A percentile compares a stretch with the other conserved stretches of the same genome.
Evolutionary conservation across 2,113 vertebrate genomes (phyloP).

Genomic region (Probosciger aterrimus): DNA sequence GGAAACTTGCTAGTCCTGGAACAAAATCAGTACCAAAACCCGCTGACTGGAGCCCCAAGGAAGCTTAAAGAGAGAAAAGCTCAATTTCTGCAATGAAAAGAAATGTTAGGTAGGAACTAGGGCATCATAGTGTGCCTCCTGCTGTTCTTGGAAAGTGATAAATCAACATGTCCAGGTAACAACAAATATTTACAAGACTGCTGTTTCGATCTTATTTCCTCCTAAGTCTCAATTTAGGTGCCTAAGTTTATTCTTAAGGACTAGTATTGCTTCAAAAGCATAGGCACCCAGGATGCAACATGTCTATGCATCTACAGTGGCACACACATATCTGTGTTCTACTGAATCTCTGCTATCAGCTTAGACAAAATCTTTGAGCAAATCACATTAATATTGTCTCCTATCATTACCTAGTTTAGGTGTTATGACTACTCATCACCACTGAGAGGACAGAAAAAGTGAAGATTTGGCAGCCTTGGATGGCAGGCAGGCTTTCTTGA

Average conservation of each 20-base stretch:
- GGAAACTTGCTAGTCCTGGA: background rate
- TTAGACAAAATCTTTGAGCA: slow-evolving; percentile 27
- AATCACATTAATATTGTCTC: slow-evolving; percentile 11
- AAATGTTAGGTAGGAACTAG: background rate
- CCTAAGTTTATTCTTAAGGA: background rate
- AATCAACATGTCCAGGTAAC: background rate
- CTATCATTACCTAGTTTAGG: slow-evolving; percentile 38
- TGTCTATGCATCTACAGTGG: background rate
- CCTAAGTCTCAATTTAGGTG: background rate
- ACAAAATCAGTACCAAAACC: background rate
- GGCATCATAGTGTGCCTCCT: background rate
- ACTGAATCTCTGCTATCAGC: background rate
- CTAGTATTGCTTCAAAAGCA: background rate
- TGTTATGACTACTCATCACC: slow-evolving; percentile 41
- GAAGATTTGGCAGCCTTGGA: slow-evolving; percentile 9
- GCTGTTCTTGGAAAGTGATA: background rate
- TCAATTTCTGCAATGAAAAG: background rate
- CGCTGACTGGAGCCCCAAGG: background rate
- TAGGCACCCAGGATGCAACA: background rate
- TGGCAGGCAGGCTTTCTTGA: slow-evolving; percentile 12
- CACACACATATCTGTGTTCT: background rate
- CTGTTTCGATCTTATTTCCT: background rate
- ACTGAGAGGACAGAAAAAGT: slow-evolving; percentile 22
- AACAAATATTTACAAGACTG: background rate
- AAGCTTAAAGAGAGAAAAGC: background rate